Evolutionary conservation across 2,888 invertebrate species (phyloP).

Genomic region (Leistus spinibarbis): DNA sequence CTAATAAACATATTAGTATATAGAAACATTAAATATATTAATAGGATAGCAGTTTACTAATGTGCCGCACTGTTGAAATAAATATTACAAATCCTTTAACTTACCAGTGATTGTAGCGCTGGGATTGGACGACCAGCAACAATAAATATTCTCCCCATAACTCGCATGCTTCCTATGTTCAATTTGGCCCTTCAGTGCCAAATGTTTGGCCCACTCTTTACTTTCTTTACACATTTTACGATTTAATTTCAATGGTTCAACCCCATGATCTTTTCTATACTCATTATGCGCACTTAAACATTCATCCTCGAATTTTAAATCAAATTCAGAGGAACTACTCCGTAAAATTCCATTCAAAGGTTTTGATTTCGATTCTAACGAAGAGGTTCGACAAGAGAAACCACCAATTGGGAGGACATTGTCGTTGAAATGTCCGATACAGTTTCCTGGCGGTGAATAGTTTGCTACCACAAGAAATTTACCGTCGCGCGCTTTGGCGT

Average conservation of each 20-base stretch:
- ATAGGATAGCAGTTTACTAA: no score
- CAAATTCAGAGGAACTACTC: conserved; percentile 16
- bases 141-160: conserved; percentile 85
- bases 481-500: conserved; percentile 66
- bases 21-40: no score
- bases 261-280: conserved; percentile 72
- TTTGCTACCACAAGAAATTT: conserved; percentile 85
- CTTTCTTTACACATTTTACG: conserved; percentile 70
- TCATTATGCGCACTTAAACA: conserved; percentile 78
- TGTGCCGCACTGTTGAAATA: background rate
- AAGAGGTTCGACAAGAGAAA: conserved; percentile 39
- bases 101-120: conserved; percentile 69
- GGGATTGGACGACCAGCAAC: conserved; percentile 74
- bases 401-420: conserved; percentile 72
- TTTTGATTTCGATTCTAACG: background rate
- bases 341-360: background rate
- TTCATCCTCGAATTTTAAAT: conserved; percentile 65
- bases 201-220: conserved; percentile 73
- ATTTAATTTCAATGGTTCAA: conserved; percentile 68
- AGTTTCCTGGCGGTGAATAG: conserved; percentile 89
- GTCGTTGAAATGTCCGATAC: conserved; percentile 71
- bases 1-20: conserved; percentile 32
- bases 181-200: conserved; percentile 69
- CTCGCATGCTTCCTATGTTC: conserved; percentile 78
- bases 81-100: conserved; percentile 47